Evolutionary conservation across 2,888 invertebrate species (phyloP).

Genomic region (Nymphalis polychloros): DNA sequence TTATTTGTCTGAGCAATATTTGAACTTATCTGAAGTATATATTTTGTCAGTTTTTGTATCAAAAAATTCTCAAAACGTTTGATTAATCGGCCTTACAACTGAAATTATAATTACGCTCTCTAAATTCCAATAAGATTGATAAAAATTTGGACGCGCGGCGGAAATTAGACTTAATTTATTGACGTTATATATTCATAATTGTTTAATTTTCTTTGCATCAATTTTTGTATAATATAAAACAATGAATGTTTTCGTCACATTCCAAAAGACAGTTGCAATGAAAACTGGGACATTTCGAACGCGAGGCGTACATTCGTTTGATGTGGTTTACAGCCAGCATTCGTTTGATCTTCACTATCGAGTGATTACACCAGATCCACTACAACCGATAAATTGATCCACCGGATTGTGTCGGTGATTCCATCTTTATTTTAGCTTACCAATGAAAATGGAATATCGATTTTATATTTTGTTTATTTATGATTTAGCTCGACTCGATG

Average conservation of each 20-base stretch:
- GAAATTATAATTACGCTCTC: too few species aligned
- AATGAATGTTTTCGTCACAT: slow-evolving; percentile 1
- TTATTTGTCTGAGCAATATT: too few species aligned
- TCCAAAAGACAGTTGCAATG: not conserved
- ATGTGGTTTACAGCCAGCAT: slow-evolving; percentile 33
- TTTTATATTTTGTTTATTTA: not conserved
- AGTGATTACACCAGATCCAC: slow-evolving; percentile 8
- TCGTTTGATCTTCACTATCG: slow-evolving; percentile 29
- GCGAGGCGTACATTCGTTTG: slow-evolving; percentile 24
- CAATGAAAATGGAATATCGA: not conserved
- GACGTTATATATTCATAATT: too few species aligned
- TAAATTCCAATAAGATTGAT: too few species aligned
- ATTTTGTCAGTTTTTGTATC: too few species aligned
- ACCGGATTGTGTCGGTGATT: slow-evolving; percentile 8
- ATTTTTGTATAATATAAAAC: slow-evolving; percentile 2
- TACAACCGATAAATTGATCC: slow-evolving; percentile 11
- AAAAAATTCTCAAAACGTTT: too few species aligned
- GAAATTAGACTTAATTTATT: too few species aligned
- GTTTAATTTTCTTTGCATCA: too few species aligned
- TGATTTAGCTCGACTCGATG: not conserved
- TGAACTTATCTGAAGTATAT: too few species aligned
- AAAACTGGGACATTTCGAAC: slow-evolving; percentile 17
- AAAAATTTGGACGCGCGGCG: too few species aligned
- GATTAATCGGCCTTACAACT: too few species aligned
- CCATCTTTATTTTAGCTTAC: slow-evolving; percentile 4